Conservation (phyloP, 1,140 invertebrate species). For the Megalopta genalis region DNA sequence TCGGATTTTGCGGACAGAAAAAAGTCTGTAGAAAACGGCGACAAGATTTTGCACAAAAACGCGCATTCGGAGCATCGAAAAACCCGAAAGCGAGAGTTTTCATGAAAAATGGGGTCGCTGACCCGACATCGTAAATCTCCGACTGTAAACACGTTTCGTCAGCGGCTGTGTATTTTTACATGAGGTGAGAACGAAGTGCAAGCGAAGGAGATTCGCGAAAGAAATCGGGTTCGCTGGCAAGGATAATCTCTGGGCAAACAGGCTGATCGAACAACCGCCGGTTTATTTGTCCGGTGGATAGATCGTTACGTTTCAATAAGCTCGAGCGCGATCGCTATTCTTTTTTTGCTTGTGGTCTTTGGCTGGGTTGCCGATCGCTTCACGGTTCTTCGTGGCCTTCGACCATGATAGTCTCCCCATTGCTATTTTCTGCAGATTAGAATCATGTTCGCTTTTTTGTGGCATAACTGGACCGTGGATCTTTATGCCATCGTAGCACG, state of each 20-base stretch:
- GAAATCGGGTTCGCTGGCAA: background rate
- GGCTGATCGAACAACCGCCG: background rate
- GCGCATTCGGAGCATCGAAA: background rate
- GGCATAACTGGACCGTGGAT: too few species aligned
- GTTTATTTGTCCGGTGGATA: conserved; percentile 2
- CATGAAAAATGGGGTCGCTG: background rate
- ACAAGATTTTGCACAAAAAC: too few species aligned
- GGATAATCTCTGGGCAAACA: background rate
- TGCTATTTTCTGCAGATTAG: background rate
- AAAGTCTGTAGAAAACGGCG: too few species aligned
- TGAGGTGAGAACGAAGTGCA: background rate
- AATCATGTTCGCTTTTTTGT: too few species aligned
- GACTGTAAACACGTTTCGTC: background rate
- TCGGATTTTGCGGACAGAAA: too few species aligned
- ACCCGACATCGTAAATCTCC: background rate
- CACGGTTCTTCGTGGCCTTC: background rate
- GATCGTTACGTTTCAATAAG: background rate
- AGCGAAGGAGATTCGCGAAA: background rate
- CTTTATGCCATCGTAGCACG: too few species aligned
- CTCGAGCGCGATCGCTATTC: background rate
- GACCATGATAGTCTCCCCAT: background rate
- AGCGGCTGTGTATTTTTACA: background rate
- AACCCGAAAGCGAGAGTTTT: background rate
- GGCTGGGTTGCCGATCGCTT: background rate
- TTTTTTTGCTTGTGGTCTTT: background rate